These are phyloP conservation scores for Kryptolebias marmoratus DNA, from an alignment of 2,113 vertebrate species.

Conservation along the genomic window DNA sequence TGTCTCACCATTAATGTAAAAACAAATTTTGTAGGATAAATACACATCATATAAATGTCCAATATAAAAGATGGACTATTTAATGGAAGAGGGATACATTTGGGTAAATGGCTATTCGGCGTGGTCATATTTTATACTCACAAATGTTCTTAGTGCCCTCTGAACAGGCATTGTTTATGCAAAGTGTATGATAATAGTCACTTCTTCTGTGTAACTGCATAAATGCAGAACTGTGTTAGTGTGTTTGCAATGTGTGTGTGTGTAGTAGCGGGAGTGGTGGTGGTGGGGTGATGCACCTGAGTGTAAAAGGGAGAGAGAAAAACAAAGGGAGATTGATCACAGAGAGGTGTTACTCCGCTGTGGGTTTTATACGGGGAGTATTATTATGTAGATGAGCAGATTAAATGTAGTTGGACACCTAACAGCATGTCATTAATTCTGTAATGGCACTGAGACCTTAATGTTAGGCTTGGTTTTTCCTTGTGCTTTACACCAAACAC, in stretches of 20 bases:
- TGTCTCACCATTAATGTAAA: not conserved
- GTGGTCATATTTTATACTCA: constrained; percentile 35
- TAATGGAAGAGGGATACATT: constrained; percentile 28
- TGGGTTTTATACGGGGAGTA: constrained; percentile 43
- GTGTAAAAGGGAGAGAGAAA: constrained; percentile 33
- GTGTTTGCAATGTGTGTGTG: not conserved
- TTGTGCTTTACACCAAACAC: constrained; percentile 23
- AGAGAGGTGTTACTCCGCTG: constrained; percentile 40
- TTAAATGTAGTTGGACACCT: constrained; percentile 61
- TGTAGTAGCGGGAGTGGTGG: not conserved
- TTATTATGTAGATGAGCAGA: constrained; percentile 75
- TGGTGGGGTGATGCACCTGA: not conserved
- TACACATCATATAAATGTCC: not conserved
- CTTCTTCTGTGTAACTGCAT: constrained; percentile 7
- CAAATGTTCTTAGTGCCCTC: constrained; percentile 38
- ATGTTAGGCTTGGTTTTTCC: constrained; percentile 42
- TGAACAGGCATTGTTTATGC: constrained; percentile 49
- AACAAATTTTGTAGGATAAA: constrained; percentile 1
- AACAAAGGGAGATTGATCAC: constrained; percentile 55
- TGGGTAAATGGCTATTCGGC: constrained; percentile 21
- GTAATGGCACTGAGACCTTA: constrained; percentile 55
- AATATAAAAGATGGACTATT: constrained; percentile 20
- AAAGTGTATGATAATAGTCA: constrained; percentile 50
- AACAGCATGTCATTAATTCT: constrained; percentile 66
- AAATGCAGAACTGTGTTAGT: not conserved